phyloP scores from a whole-genome alignment of 2,888 invertebrate genomes.

The Aethes cnicana region DNA sequence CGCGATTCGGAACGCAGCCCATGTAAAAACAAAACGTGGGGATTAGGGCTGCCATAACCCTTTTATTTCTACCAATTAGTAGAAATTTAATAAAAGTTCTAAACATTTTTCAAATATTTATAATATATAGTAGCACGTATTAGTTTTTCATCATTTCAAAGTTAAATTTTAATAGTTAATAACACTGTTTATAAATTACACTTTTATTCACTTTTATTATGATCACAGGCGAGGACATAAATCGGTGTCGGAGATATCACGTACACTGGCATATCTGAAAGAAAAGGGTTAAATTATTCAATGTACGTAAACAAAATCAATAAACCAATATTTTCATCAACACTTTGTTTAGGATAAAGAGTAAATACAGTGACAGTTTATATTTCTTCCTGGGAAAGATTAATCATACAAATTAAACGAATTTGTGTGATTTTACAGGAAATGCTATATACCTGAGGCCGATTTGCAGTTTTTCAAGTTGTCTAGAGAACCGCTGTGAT shows the following conservation, averaged over 20 bases:
- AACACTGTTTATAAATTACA: not conserved
- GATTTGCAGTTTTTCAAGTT: slow-evolving; percentile 51
- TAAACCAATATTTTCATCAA: too few species aligned
- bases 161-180: not conserved
- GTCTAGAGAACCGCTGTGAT: slow-evolving; percentile 59
- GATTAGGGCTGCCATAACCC: not conserved
- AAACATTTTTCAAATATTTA: not conserved
- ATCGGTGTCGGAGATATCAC: slow-evolving; percentile 62
- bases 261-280: slow-evolving; percentile 60
- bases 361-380: too few species aligned
- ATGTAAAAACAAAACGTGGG: slow-evolving; percentile 9
- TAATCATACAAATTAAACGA: too few species aligned
- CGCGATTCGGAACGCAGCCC: too few species aligned
- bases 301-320: too few species aligned
- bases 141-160: not conserved
- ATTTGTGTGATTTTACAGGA: too few species aligned
- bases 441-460: slow-evolving; percentile 40
- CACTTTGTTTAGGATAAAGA: too few species aligned
- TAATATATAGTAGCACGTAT: not conserved
- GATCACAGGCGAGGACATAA: slow-evolving; percentile 64
- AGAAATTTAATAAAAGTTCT: not conserved
- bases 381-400: too few species aligned
- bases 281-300: slow-evolving; percentile 1
- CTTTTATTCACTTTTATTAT: slow-evolving; percentile 33
- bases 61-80: slow-evolving; percentile 1